Evolutionary conservation across 1,140 invertebrate species (phyloP).

Genomic region (Sinella curviseta): DNA sequence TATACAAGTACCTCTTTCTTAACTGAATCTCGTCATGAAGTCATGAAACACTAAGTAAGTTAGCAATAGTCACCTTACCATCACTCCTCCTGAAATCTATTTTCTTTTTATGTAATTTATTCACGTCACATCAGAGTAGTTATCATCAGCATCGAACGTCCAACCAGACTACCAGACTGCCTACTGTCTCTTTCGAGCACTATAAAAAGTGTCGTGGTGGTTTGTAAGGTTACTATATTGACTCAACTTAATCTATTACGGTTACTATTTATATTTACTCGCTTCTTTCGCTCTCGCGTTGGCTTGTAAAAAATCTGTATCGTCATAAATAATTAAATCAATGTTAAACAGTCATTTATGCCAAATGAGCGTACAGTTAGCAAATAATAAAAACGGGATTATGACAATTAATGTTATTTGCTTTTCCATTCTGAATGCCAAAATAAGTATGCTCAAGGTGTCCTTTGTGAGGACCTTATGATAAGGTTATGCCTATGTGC

Average conservation of each 20-base stretch:
- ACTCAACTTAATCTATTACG: too few relatives aligned
- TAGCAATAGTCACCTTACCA: background rate
- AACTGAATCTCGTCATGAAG: too few relatives aligned
- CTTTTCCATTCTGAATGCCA: background rate
- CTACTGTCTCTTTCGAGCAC: background rate
- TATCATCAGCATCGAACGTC: background rate
- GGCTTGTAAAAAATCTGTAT: background rate
- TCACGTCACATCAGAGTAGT: background rate
- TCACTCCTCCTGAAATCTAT: background rate
- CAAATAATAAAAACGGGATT: background rate
- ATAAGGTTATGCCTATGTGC: too few relatives aligned
- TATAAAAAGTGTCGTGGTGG: background rate
- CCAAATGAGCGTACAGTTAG: background rate
- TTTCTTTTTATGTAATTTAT: background rate
- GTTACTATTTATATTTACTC: too few relatives aligned
- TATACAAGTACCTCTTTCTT: background rate
- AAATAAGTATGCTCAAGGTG: background rate
- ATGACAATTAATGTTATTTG: background rate
- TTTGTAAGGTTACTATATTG: background rate
- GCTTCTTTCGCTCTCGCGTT: too few relatives aligned
- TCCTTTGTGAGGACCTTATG: background rate
- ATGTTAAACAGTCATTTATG: constrained; percentile 13
- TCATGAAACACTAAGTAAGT: background rate
- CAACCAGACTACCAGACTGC: background rate
- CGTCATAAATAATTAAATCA: constrained; percentile 20